phyloP scores from a whole-genome alignment of 2,888 invertebrate genomes.

The Caenorhabditis parvicauda region DNA sequence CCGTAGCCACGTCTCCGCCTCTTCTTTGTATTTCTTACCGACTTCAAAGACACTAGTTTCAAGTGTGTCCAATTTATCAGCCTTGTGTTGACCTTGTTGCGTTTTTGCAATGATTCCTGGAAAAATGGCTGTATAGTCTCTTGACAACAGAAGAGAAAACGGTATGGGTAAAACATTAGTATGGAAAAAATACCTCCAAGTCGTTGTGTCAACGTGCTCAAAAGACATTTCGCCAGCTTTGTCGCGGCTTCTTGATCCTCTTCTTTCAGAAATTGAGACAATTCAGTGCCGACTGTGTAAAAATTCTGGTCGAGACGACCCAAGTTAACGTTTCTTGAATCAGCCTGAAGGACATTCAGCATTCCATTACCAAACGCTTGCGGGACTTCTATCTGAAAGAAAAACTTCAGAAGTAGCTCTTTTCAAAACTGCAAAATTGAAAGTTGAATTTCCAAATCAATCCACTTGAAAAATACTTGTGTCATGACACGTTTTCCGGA shows the following conservation, averaged over 20 bases:
- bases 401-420: not conserved
- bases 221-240: slow-evolving; percentile 27
- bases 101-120: slow-evolving; percentile 28
- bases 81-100: slow-evolving; percentile 17
- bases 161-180: too few species aligned
- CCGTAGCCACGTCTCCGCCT: slow-evolving; percentile 18
- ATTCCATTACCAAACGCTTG: slow-evolving; percentile 22
- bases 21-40: slow-evolving; percentile 12
- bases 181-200: slow-evolving; percentile 24
- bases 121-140: slow-evolving; percentile 2
- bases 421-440: not conserved
- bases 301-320: slow-evolving; percentile 18
- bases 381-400: slow-evolving; percentile 26
- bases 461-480: not conserved
- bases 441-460: not conserved
- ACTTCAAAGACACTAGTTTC: slow-evolving; percentile 16
- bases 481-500: not conserved
- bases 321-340: slow-evolving; percentile 21
- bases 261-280: slow-evolving; percentile 16
- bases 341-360: slow-evolving; percentile 27
- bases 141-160: not conserved
- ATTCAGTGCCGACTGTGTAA: slow-evolving; percentile 14
- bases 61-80: slow-evolving; percentile 22
- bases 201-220: slow-evolving; percentile 30
- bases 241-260: slow-evolving; percentile 14